Base-by-base conservation (phyloP, 2,888 invertebrate species). In the Drosophila borealis region DNA sequence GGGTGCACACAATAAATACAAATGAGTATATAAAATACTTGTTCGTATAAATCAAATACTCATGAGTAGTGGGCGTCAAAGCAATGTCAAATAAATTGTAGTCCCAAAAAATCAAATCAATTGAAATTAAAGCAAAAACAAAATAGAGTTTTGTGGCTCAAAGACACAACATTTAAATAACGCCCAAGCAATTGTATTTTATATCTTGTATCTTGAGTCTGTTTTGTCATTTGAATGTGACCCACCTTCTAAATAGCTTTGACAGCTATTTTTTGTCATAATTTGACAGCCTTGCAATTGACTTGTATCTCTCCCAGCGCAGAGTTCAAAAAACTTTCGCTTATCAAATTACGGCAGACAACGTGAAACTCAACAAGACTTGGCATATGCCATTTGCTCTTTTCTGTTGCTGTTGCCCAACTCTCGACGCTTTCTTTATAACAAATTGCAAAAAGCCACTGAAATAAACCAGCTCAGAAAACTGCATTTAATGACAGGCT, bases 321-420 rank as follows among this genome's bases (percentile, higher is more conserved):
- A 67, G 64, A 44, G 86, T 88, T 86, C 85, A 89, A 81, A 62
- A 82, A 85, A 89, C 89, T 89, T 86, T 86, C 85, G 80, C 85
- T 88, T 88, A 85, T 88, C 89, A 78, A 72, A 80, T 79, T 67
- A 61, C 73, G 56, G 36, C 62, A 77, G 59, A 73, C 74, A 57
- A 54, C 49, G 63, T 69, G 66, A 74, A 74, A 77, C 71, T 66
- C 44, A 61, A 64, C 37, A 21, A 29, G 45, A 62, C 45, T 29
- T 29, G 41, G 29, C 53, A 42, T 29, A 13, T 75, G 71, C 55
- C 49, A 53, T 70, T 74, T 77, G 75, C 66, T 62, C 77, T 66
- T 62, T 41, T 46, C 41, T 48, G 62, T 62, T 62, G 46, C 41
- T 51, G 62, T 74, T 67, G 56, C 67, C 41, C 36, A 66, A 62